A percentile compares a stretch with the other conserved stretches of the same genome.
Conservation (phyloP, 1,140 invertebrate species). For the Papilio polyxenes region DNA sequence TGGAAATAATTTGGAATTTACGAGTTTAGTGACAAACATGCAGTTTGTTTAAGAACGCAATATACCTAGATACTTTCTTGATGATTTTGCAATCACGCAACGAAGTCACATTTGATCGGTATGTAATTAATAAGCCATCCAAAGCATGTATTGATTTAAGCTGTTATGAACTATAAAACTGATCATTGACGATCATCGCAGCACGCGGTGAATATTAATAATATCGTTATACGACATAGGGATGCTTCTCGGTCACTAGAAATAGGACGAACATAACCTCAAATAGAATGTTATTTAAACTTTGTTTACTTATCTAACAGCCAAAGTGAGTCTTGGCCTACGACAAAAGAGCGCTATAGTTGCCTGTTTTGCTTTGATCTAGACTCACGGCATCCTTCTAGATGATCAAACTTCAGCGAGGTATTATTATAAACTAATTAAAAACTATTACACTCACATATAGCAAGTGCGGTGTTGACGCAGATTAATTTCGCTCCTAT, state of each 20-base stretch:
- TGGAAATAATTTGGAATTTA: no score
- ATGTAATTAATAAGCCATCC: constrained; percentile 33
- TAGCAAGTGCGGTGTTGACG: not conserved
- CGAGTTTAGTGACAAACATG: no score
- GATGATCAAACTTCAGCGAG: not conserved
- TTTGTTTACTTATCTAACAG: no score
- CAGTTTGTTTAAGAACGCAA: no score
- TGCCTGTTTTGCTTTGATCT: no score
- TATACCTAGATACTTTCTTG: not conserved
- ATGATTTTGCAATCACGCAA: not conserved
- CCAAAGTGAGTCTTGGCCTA: no score
- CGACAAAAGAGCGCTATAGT: no score
- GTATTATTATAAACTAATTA: not conserved
- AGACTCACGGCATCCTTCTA: no score
- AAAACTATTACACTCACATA: not conserved
- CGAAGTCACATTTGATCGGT: constrained; percentile 1
- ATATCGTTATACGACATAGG: not conserved
- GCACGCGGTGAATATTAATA: constrained; percentile 34
- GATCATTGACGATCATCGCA: constrained; percentile 36
- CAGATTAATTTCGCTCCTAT: not conserved
- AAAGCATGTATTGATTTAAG: constrained; percentile 38
- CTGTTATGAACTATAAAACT: constrained; percentile 36
- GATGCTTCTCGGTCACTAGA: not conserved
- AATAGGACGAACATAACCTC: not conserved
- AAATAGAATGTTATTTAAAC: not conserved